Percentiles rank a stretch among this genome's conserved stretches.
Conservation (phyloP, 2,113 vertebrate species). For the Antechinus stuartii region DNA sequence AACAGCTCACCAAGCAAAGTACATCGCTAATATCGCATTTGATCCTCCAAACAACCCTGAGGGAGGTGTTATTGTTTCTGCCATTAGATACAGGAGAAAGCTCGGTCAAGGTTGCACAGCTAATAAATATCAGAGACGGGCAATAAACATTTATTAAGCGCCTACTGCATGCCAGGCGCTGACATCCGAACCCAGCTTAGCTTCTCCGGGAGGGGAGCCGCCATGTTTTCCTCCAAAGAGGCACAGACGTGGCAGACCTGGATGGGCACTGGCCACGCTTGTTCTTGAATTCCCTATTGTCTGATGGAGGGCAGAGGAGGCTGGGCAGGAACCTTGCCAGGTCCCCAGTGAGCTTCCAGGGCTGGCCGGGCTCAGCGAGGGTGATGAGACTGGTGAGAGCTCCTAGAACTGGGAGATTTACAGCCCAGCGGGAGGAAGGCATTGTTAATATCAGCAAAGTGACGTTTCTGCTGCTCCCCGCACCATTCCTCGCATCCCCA, state of each 20-base stretch:
- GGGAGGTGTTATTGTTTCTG: too few relatives aligned
- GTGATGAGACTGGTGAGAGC: background rate
- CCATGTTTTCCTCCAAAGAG: background rate
- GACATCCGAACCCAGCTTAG: background rate
- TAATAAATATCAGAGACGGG: background rate
- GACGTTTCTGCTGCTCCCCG: too few relatives aligned
- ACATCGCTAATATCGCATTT: background rate
- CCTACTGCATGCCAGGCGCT: background rate
- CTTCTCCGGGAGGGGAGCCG: background rate
- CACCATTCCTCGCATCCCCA: too few relatives aligned
- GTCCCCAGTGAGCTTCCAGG: background rate
- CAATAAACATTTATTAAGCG: background rate
- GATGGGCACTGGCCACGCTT: background rate
- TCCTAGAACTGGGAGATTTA: background rate
- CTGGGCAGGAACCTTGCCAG: background rate
- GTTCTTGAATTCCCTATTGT: background rate
- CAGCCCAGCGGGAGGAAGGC: background rate
- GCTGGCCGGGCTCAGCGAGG: background rate
- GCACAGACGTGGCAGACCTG: background rate
- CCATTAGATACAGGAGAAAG: background rate
- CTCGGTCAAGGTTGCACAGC: background rate
- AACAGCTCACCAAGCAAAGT: background rate
- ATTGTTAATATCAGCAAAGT: too few relatives aligned
- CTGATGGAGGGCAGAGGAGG: background rate
- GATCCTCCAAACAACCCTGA: background rate